Evolutionary conservation across 2,888 invertebrate species (phyloP).

Genomic region (Idaea straminata): DNA sequence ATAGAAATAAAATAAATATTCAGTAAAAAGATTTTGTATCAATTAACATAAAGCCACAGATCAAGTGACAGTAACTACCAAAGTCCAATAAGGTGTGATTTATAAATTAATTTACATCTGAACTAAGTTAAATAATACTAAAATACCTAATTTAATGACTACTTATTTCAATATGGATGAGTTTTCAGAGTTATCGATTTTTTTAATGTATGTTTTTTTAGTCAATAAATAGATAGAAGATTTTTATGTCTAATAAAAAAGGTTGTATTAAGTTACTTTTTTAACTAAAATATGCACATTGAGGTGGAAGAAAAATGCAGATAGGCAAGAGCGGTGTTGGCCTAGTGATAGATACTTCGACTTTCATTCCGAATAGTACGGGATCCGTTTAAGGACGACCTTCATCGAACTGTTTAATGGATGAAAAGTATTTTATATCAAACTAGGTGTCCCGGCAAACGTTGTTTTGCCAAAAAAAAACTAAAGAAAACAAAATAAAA

Average conservation of each 20-base stretch:
- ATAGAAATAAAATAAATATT: neutral
- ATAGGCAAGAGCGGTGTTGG: too few relatives aligned
- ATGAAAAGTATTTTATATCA: too few relatives aligned
- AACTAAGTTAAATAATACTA: neutral
- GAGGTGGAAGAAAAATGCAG: too few relatives aligned
- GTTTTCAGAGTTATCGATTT: neutral
- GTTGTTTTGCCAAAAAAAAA: too few relatives aligned
- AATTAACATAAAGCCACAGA: neutral
- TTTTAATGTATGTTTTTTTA: neutral
- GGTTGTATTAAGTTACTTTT: neutral
- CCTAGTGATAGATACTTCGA: too few relatives aligned
- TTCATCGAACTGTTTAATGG: too few relatives aligned
- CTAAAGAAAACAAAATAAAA: too few relatives aligned
- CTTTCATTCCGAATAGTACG: too few relatives aligned
- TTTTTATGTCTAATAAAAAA: neutral
- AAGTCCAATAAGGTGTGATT: neutral
- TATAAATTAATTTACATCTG: neutral
- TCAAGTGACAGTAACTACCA: neutral
- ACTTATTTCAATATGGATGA: neutral
- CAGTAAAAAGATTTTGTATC: neutral
- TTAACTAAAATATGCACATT: too few relatives aligned
- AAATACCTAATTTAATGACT: neutral
- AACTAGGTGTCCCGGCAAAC: too few relatives aligned
- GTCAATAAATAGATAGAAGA: neutral
- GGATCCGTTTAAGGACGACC: too few relatives aligned